These are phyloP conservation scores for Echinarachnius parma DNA, from an alignment of 53 echinoderm and acorn worm species.

Conservation along the genomic window DNA sequence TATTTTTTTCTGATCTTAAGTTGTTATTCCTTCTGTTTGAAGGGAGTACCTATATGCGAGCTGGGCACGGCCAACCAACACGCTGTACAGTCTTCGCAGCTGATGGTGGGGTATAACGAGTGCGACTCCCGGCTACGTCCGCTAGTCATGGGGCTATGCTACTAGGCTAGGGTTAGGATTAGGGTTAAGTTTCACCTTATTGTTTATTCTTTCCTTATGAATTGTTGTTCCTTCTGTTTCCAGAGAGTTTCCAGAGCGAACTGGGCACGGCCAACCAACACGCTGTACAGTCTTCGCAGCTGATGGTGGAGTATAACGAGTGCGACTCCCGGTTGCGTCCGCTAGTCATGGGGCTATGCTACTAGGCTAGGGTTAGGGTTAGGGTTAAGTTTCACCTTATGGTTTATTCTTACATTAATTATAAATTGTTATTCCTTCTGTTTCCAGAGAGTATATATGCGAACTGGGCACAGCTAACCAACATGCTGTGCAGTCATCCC, in stretches of 20 bases:
- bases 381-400: too few species aligned
- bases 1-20: too few species aligned
- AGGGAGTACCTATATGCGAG: constrained; percentile 72
- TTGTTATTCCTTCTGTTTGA: constrained; percentile 36
- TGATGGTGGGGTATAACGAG: constrained; percentile 61
- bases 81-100: constrained; percentile 60
- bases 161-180: constrained; percentile 86
- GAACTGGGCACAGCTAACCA: constrained; percentile 65
- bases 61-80: constrained; percentile 64
- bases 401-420: too few species aligned
- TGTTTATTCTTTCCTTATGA: too few species aligned
- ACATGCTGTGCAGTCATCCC: constrained; percentile 54
- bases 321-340: constrained; percentile 63
- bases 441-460: constrained; percentile 59
- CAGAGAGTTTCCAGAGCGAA: constrained; percentile 72
- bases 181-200: too few species aligned
- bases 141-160: constrained; percentile 76
- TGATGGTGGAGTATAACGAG: constrained; percentile 61
- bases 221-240: constrained; percentile 39
- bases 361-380: constrained; percentile 86
- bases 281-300: constrained; percentile 60
- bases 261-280: constrained; percentile 64
- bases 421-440: too few species aligned
- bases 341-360: constrained; percentile 76
- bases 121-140: constrained; percentile 63